Conservation (phyloP, 2,797 vertebrate species). For the Poecilia picta region DNA sequence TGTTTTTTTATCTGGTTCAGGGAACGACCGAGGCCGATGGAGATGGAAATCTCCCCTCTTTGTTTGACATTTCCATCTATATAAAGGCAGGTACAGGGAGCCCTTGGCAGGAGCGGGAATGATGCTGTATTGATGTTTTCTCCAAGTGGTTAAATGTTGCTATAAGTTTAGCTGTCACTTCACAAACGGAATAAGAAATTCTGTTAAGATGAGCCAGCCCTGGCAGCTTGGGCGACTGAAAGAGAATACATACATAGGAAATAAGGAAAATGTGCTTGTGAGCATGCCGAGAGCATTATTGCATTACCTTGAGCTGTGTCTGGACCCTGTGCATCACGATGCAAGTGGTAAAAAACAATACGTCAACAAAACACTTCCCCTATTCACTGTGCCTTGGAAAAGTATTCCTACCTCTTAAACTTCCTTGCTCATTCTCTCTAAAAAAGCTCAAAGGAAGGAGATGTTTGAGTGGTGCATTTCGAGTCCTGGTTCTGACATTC, state of each 20-base stretch:
- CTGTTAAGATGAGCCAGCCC: slow-evolving; percentile 27
- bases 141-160: slow-evolving; percentile 57
- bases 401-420: background rate
- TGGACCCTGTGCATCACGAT: slow-evolving; percentile 16
- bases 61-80: slow-evolving; percentile 53
- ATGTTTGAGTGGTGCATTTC: background rate
- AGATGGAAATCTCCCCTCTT: slow-evolving; percentile 31
- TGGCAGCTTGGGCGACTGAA: slow-evolving; percentile 43
- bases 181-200: slow-evolving; percentile 65
- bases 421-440: background rate
- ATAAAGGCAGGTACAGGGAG: slow-evolving; percentile 28
- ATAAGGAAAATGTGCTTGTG: slow-evolving; percentile 47
- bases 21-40: background rate
- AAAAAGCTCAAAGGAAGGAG: background rate
- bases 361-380: slow-evolving; percentile 61
- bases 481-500: background rate
- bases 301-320: slow-evolving; percentile 52
- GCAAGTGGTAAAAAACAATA: slow-evolving; percentile 53
- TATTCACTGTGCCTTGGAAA: slow-evolving; percentile 24
- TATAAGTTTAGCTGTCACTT: slow-evolving; percentile 55
- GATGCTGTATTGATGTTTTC: slow-evolving; percentile 46
- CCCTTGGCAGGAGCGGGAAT: slow-evolving; percentile 11
- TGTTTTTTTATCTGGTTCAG: background rate
- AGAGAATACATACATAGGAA: slow-evolving; percentile 71
- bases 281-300: slow-evolving; percentile 46